Base-by-base conservation (phyloP, 2,888 invertebrate species). In the Tubiluchus corallicola region DNA sequence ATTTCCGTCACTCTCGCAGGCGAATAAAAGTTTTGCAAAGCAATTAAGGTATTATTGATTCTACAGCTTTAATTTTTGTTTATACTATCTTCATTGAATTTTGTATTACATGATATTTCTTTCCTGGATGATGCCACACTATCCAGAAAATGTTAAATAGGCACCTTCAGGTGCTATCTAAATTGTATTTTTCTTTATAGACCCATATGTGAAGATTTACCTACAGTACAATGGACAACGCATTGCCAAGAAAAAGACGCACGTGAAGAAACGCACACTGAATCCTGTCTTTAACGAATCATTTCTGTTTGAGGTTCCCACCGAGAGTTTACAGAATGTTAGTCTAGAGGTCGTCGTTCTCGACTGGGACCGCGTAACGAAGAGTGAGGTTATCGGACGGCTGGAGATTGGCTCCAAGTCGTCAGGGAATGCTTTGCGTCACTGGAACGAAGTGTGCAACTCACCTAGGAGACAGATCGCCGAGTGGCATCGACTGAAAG, bases 221-320 rank as follows among this genome's bases (percentile, higher is more conserved):
- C 72, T 96, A 55, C 71, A 92, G 44, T 90, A 83, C 70, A 90
- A 96, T 68, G 85, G 87, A n/a, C 92, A 94, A 63, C 78, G 94
- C 51, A 84, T 96, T 57, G 87, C 90, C 41, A 98, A 96, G 73
- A 94, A 94, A 74, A 94, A 96, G 72, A 96, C 96, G 0, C 94
- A 94, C 65, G 92, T 96, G 41, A 94, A 94, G 74, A 96, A 92
- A 66, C 76, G 92, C 45, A 96, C 96, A 1, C 71, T 92, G 55
- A 90, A 88, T 69, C 98, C 96, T 1, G 92, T 98, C 45, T 98
- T 92, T 73, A 98, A 98, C 70, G 96, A 98, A 68, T 90, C 90
- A 44, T 94, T 98, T 68, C 84, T 90, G 44, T 96, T 96, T 64
- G 94, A 96, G 58, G 83, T 96, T 52, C 92, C 88, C 16, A 74